Conservation (phyloP, 2,888 invertebrate species). For the Seladonia tumulorum region DNA sequence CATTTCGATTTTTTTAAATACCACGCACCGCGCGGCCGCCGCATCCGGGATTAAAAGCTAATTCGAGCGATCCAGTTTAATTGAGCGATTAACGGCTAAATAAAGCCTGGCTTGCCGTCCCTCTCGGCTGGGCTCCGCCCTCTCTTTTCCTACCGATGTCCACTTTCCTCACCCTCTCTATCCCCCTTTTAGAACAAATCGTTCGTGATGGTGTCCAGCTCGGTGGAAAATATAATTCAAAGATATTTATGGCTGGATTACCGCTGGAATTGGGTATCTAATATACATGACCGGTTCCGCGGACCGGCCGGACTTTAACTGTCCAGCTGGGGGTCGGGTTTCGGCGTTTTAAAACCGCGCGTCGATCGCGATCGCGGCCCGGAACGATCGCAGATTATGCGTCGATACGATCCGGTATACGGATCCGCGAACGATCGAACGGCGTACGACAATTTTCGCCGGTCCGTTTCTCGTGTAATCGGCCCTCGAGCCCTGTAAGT, state of each 20-base stretch:
- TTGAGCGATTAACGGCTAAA: constrained; percentile 84
- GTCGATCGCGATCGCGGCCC: constrained; percentile 22
- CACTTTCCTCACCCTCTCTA: constrained; percentile 54
- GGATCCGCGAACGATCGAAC: background rate
- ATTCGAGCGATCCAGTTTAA: constrained; percentile 83
- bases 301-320: constrained; percentile 74
- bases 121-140: constrained; percentile 10
- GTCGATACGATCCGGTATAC: background rate
- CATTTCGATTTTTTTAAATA: constrained; percentile 70
- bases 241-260: constrained; percentile 83
- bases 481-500: background rate
- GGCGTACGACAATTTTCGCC: background rate
- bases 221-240: constrained; percentile 83
- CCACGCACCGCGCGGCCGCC: constrained; percentile 26
- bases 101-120: constrained; percentile 66
- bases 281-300: constrained; percentile 80
- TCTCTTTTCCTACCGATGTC: constrained; percentile 25
- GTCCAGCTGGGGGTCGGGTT: constrained; percentile 62
- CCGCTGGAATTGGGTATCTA: constrained; percentile 82
- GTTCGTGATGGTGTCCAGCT: constrained; percentile 74
- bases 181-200: constrained; percentile 73
- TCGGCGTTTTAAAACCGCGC: constrained; percentile 50
- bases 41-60: constrained; percentile 80
- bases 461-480: background rate
- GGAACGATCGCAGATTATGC: constrained; percentile 33